phyloP scores from a whole-genome alignment of 2,113 vertebrate species.

The Lepisosteus osseus region DNA sequence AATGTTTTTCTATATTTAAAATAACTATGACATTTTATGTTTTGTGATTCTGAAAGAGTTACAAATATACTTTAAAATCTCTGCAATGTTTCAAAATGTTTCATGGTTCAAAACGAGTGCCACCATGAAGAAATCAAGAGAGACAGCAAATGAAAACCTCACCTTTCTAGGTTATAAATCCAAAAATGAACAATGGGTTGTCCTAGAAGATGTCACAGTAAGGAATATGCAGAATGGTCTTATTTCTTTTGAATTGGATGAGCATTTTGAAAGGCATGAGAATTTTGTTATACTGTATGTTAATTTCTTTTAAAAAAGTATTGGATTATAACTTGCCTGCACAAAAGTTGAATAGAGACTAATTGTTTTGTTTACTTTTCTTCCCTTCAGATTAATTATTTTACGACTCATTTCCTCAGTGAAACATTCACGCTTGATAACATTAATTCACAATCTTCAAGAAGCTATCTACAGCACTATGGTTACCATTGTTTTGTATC shows the following conservation, averaged over 20 bases:
- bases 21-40: no score
- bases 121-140: conserved; percentile 55
- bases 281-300: not conserved
- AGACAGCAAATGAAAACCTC: conserved; percentile 55
- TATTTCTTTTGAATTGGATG: conserved; percentile 74
- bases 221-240: conserved; percentile 68
- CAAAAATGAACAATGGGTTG: conserved; percentile 68
- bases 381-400: conserved; percentile 67
- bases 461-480: conserved; percentile 50
- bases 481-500: conserved; percentile 64
- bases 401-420: conserved; percentile 60
- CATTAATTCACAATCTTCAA: conserved; percentile 71
- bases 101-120: conserved; percentile 29
- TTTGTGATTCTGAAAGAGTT: no score
- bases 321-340: no score
- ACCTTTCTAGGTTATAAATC: conserved; percentile 65
- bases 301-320: no score
- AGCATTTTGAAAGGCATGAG: conserved; percentile 77
- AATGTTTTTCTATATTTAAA: no score
- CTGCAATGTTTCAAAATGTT: no score
- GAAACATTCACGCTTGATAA: conserved; percentile 50
- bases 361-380: not conserved
- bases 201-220: conserved; percentile 63
- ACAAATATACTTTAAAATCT: no score
- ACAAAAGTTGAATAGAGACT: not conserved